Evolutionary conservation across 2,797 vertebrate genomes (phyloP).

Genomic region (Cyclura pinguis): DNA sequence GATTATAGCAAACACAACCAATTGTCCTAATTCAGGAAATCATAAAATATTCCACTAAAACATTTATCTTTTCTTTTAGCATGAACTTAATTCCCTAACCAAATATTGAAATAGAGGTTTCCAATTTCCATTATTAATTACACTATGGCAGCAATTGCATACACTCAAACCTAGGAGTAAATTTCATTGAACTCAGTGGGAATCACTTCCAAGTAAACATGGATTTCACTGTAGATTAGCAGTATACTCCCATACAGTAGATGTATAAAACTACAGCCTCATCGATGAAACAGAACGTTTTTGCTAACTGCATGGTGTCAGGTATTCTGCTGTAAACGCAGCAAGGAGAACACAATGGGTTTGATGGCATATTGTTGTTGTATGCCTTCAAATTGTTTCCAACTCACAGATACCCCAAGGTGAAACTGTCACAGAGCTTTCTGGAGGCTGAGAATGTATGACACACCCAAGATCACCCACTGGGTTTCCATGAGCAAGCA

Average conservation of each 20-base stretch:
- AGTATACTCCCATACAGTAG: neutral
- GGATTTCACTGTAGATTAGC: neutral
- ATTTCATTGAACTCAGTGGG: neutral
- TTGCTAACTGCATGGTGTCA: neutral
- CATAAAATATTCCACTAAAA: neutral
- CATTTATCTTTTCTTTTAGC: neutral
- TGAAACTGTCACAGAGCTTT: too few species aligned
- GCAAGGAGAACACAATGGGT: neutral
- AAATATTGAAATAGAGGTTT: neutral
- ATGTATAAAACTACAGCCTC: neutral
- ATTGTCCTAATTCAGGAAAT: constrained; percentile 13
- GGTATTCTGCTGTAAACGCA: too few species aligned
- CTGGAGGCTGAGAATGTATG: too few species aligned
- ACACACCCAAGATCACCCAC: too few species aligned
- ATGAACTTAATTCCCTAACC: neutral
- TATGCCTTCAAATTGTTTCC: too few species aligned
- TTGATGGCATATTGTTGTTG: neutral
- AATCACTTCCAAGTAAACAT: too few species aligned
- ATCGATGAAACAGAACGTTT: neutral
- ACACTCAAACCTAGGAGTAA: neutral
- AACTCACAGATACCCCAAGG: too few species aligned
- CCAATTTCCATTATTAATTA: neutral
- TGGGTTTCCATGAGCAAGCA: too few species aligned
- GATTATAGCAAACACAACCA: constrained; percentile 1
- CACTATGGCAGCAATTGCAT: neutral